Evolutionary conservation across 1,140 invertebrate species (phyloP).

Genomic region (Agraylea sexmaculata): DNA sequence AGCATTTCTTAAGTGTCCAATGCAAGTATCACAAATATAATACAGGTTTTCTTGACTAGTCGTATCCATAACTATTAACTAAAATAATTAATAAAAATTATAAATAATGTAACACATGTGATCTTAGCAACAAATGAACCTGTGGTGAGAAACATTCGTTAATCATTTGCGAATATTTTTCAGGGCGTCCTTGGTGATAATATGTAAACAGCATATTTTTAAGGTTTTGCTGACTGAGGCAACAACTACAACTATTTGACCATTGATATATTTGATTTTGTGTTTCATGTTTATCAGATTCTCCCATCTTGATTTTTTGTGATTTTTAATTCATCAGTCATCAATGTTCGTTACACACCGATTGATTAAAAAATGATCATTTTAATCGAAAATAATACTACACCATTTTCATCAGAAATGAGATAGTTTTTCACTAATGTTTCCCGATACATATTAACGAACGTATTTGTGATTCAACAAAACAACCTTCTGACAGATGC

Average conservation of each 20-base stretch:
- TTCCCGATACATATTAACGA: too few relatives aligned
- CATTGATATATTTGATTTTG: too few relatives aligned
- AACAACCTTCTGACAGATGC: too few relatives aligned
- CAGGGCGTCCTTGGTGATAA: conserved; percentile 1
- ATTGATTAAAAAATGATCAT: too few relatives aligned
- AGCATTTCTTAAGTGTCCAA: conserved; percentile 5
- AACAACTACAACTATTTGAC: conserved; percentile 10
- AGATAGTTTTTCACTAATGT: too few relatives aligned
- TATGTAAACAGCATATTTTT: conserved; percentile 7
- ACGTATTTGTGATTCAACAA: too few relatives aligned
- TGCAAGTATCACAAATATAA: conserved; percentile 10
- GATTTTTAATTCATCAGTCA: too few relatives aligned
- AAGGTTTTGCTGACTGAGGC: conserved; percentile 4
- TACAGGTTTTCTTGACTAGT: neutral
- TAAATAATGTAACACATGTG: neutral
- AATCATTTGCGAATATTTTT: conserved; percentile 13
- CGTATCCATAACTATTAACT: neutral
- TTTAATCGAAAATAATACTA: too few relatives aligned
- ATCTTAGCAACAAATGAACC: neutral
- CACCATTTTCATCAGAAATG: too few relatives aligned
- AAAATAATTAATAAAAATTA: conserved; percentile 3
- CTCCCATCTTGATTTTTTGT: too few relatives aligned
- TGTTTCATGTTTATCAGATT: too few relatives aligned
- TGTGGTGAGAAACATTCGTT: conserved; percentile 7
- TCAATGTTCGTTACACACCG: too few relatives aligned